Evolutionary conservation across 2,113 vertebrate species (phyloP).

Genomic region (Lonchura striata): DNA sequence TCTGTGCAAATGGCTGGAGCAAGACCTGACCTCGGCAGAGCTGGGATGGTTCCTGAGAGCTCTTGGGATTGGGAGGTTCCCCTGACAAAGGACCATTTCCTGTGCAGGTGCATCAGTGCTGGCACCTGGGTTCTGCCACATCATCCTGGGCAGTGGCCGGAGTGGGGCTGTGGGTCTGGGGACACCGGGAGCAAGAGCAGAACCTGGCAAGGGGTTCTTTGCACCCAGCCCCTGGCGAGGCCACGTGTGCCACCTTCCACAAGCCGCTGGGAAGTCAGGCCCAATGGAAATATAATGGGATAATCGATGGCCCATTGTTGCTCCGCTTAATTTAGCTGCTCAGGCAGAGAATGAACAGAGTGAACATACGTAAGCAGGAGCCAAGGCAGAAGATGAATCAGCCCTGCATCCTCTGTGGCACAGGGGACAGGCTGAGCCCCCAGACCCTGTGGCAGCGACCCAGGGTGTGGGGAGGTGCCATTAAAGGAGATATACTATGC

Average conservation of each 20-base stretch:
- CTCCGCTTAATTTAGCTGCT: conserved; percentile 49
- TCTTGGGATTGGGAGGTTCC: background rate
- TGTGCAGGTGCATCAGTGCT: accelerated
- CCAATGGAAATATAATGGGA: conserved; percentile 38
- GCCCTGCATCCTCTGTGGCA: background rate
- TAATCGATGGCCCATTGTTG: conserved; percentile 64
- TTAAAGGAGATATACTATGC: background rate
- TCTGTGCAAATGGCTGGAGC: accelerated
- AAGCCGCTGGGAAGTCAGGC: background rate
- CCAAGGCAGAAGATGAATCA: conserved; percentile 22
- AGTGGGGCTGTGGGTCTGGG: accelerated
- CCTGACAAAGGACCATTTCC: background rate
- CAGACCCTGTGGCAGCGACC: accelerated
- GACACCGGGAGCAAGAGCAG: background rate
- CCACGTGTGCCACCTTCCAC: background rate
- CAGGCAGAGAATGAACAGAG: background rate
- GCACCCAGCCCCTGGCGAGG: background rate
- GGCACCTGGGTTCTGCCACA: accelerated
- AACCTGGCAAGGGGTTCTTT: background rate
- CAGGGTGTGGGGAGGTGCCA: background rate
- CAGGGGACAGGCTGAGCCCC: background rate
- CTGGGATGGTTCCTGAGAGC: accelerated
- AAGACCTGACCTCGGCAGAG: background rate
- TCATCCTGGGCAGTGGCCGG: accelerated
- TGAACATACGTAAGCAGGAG: background rate